Evolutionary conservation across 2,797 vertebrate genomes (phyloP).

Genomic region (Alca torda): DNA sequence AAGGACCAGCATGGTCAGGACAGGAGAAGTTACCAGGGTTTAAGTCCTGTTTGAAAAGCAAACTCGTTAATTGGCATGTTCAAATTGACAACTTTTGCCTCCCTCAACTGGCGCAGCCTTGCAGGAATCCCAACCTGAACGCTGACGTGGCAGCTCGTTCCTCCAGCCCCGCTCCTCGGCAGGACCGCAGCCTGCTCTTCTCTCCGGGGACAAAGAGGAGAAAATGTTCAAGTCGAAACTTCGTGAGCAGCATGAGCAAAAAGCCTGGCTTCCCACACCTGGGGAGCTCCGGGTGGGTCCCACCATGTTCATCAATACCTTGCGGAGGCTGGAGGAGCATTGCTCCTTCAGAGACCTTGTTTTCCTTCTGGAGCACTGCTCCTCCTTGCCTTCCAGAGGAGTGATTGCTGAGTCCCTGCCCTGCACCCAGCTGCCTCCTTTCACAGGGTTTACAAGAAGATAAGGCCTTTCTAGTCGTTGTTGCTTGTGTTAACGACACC

Average conservation of each 20-base stretch:
- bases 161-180: background rate
- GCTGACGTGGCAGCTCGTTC: background rate
- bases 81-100: background rate
- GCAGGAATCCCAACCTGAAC: background rate
- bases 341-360: background rate
- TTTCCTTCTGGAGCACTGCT: background rate
- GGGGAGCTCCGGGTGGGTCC: background rate
- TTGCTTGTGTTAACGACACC: background rate
- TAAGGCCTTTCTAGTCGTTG: background rate
- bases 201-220: background rate
- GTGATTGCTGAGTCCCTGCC: background rate
- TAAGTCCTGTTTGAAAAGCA: background rate
- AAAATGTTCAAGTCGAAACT: background rate
- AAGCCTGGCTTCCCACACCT: background rate
- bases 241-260: background rate
- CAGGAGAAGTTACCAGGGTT: background rate
- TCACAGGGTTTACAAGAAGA: background rate
- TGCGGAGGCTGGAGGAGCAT: background rate
- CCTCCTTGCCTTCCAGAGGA: background rate
- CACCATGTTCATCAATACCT: background rate
- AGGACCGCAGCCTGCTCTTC: no score
- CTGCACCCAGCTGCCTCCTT: background rate
- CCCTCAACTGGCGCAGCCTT: fast-evolving
- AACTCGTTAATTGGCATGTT: background rate
- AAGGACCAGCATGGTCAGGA: background rate